These are phyloP conservation scores for Trachemys scripta DNA, from an alignment of 2,113 vertebrate genomes.

Conservation along the genomic window DNA sequence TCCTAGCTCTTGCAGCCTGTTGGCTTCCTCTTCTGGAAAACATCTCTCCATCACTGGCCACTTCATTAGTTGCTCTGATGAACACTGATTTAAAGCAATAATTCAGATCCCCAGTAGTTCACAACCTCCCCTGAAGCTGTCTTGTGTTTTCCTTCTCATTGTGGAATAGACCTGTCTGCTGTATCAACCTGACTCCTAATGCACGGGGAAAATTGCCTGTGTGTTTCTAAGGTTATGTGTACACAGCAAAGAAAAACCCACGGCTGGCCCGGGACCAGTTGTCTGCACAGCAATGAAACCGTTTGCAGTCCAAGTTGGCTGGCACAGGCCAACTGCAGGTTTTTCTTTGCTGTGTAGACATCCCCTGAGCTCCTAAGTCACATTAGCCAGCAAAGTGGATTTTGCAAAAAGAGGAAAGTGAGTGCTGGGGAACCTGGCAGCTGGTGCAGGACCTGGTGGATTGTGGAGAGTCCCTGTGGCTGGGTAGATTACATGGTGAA, in stretches of 20 bases:
- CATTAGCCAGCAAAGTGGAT: background rate
- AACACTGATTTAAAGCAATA: background rate
- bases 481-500: accelerated
- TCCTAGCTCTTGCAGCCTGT: background rate
- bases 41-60: background rate
- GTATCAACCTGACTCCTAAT: background rate
- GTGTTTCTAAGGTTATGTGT: background rate
- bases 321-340: background rate
- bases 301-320: too few relatives aligned
- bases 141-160: background rate
- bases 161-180: background rate
- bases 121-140: background rate
- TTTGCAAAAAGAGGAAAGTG: background rate
- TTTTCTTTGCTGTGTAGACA: background rate
- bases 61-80: background rate
- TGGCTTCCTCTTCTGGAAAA: background rate
- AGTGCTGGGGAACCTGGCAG: background rate
- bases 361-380: background rate
- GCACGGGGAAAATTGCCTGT: background rate
- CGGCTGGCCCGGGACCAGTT: background rate
- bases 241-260: background rate
- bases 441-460: background rate
- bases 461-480: background rate
- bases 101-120: background rate
- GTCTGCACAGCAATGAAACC: background rate